Evolutionary conservation across 2,888 invertebrate genomes (phyloP).

Genomic region (Cepaea hortensis): DNA sequence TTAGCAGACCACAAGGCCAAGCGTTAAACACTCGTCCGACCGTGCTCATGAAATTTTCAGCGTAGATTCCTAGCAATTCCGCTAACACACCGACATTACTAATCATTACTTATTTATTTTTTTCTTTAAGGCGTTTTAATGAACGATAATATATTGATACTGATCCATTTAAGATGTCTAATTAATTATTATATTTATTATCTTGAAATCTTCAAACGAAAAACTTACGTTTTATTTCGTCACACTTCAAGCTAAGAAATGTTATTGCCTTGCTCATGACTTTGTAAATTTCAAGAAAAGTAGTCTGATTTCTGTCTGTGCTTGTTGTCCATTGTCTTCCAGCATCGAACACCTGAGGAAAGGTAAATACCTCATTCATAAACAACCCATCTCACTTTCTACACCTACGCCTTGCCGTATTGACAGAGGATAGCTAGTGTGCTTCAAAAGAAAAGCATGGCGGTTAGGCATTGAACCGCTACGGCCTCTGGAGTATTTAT

Average conservation of each 20-base stretch:
- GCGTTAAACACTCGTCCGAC: background rate
- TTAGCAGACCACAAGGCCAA: background rate
- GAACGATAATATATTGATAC: background rate
- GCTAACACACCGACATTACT: background rate
- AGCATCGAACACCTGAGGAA: background rate
- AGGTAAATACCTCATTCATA: background rate
- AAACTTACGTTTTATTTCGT: background rate
- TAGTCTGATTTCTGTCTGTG: background rate
- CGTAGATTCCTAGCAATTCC: background rate
- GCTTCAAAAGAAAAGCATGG: background rate
- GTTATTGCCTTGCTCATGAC: background rate
- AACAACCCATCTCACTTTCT: background rate
- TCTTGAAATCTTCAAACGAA: background rate
- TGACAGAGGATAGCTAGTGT: background rate
- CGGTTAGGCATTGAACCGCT: background rate
- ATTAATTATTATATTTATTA: too few relatives aligned
- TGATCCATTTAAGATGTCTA: background rate
- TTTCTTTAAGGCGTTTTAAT: background rate
- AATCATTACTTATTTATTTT: background rate
- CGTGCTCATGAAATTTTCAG: background rate
- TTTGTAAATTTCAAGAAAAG: background rate
- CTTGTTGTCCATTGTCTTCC: background rate
- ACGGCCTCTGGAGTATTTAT: too few relatives aligned
- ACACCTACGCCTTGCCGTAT: too few relatives aligned
- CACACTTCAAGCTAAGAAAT: background rate